A percentile compares a stretch with the other conserved stretches of the same genome.
Evolutionary conservation across 2,113 vertebrate species (phyloP).

Genomic region (Mesitornis unicolor): DNA sequence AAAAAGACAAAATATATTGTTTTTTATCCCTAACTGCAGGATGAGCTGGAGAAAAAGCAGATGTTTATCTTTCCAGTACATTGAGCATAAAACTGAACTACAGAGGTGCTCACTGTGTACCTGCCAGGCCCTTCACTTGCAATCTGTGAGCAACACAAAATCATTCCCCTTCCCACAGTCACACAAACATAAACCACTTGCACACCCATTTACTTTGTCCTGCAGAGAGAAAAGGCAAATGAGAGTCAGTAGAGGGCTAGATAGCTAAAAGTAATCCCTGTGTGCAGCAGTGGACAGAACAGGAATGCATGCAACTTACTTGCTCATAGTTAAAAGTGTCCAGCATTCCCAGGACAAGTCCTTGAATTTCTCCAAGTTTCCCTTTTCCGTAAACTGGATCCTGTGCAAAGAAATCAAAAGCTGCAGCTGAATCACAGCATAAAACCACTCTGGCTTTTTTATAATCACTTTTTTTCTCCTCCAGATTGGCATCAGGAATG

Average conservation of each 20-base stretch:
- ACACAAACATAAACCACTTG: neutral
- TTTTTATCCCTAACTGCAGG: neutral
- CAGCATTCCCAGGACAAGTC: slow-evolving; percentile 94
- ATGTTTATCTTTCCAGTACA: slow-evolving; percentile 2
- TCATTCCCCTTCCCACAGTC: neutral
- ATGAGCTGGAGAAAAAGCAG: neutral
- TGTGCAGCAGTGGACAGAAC: neutral
- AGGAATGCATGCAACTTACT: slow-evolving; percentile 64
- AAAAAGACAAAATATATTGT: neutral
- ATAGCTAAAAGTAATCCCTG: neutral
- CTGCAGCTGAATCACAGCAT: neutral
- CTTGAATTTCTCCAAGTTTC: slow-evolving; percentile 94
- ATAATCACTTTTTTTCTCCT: neutral
- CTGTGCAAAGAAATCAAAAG: slow-evolving; percentile 67
- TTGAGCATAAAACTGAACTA: neutral
- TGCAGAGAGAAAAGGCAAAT: neutral
- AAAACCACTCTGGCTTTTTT: neutral
- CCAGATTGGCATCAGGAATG: neutral
- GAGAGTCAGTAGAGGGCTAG: neutral
- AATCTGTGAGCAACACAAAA: neutral
- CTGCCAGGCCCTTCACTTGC: neutral
- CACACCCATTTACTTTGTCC: neutral
- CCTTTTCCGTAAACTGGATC: slow-evolving; percentile 97
- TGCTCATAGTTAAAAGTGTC: slow-evolving; percentile 97
- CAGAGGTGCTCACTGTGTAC: neutral